Evolutionary conservation across 2,113 vertebrate genomes (phyloP).

Genomic region (Prunella himalayana): DNA sequence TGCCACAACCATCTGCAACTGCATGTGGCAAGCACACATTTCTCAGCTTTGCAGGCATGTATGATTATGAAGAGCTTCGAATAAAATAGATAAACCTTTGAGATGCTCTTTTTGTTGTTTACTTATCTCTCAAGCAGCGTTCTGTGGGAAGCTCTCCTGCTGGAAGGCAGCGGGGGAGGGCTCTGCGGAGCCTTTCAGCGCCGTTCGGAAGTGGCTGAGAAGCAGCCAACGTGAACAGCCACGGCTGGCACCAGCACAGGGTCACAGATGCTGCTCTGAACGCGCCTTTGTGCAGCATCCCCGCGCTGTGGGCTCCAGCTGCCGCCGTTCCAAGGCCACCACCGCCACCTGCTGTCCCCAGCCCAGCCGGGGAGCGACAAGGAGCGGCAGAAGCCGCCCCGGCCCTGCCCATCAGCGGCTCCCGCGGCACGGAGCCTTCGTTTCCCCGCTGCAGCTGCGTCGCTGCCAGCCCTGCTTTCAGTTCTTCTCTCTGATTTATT

Average conservation of each 20-base stretch:
- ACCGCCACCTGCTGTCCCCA: conserved; percentile 9
- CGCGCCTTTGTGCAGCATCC: background rate
- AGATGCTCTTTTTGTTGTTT: background rate
- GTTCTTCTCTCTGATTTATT: fast-evolving
- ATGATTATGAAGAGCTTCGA: background rate
- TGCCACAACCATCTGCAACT: conserved; percentile 41
- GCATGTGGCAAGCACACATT: background rate
- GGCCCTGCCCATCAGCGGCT: fast-evolving
- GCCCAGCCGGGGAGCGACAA: fast-evolving
- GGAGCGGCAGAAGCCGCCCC: fast-evolving
- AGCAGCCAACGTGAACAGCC: background rate
- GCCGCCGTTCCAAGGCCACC: background rate
- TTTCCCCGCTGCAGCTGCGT: fast-evolving
- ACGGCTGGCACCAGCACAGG: background rate
- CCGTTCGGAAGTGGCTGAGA: background rate
- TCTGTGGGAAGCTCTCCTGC: background rate
- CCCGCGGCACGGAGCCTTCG: fast-evolving
- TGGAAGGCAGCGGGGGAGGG: background rate
- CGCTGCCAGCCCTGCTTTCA: fast-evolving
- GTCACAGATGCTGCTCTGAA: background rate
- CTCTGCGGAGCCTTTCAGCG: background rate
- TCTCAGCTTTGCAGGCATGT: background rate
- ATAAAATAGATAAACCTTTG: background rate
- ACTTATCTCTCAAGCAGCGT: background rate
- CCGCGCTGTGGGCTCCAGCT: fast-evolving